Evolutionary conservation across 1,140 invertebrate genomes (phyloP), one percentile per base, ranked within the genome.

Genomic region (Drosophila santomea): DNA sequence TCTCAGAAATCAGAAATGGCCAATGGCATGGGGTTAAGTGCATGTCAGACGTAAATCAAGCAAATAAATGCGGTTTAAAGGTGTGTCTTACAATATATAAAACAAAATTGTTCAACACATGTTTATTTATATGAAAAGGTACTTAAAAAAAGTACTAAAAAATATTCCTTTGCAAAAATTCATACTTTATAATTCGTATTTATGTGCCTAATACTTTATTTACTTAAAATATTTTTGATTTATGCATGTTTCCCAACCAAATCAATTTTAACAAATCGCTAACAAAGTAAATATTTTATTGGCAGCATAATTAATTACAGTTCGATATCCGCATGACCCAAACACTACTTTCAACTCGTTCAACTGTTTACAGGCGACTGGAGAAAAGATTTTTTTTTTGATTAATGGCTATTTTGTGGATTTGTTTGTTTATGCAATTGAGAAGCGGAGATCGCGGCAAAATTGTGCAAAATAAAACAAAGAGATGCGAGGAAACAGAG

Each of bases 371-470:
- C 59, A 58, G 72, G 75, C 43, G 35, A 58, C 44, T 62, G 48
- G 64, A 66, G 52, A 63, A 62, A 75, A 60, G 51, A 23, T 67
- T 43, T 41, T 62, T 41, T 62, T 62, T 81, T 71, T 86, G 82
- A 85, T 81, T 85, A 78, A 86, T 81, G 63, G 60, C 74, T 60
- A 77, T 77, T 72, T 59, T 75, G 61, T 75, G 64, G 61, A 61
- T 76, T 86, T 77, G 81, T 80, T 85, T 85, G 82, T 86, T 85
- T 86, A 86, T 85, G 74, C 82, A 84, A 81, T 66, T 63, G 69
- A 75, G 56, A 17, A 17, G 17, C 17, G 17, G 17, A 66, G 55
- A 63, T 43, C 38, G 20, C 15, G 20, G 15, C 32, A 11, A 59
- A 75, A 67, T 38, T 74, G 59, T 58, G 52, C 69, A 74, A 75